Percentiles rank a stretch among this genome's conserved stretches.
phyloP scores from a whole-genome alignment of 2,797 vertebrate species.

The Holocentrus rufus region DNA sequence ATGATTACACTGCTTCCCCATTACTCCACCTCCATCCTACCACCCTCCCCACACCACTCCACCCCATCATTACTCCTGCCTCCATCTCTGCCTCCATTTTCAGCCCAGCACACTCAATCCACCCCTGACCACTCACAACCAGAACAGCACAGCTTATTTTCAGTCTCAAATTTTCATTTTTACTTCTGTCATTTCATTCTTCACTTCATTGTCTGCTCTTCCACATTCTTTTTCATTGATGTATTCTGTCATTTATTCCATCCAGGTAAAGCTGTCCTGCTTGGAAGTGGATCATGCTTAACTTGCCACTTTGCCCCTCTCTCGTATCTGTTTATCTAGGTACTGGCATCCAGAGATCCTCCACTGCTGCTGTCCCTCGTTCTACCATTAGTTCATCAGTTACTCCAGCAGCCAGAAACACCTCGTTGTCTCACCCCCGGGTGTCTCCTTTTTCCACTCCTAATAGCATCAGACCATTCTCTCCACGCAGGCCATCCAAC shows the following conservation, averaged over 20 bases:
- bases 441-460: conserved; percentile 54
- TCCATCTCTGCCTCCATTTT: conserved; percentile 70
- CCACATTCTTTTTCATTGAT: conserved; percentile 51
- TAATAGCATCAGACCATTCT: conserved; percentile 54
- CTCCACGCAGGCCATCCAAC: conserved; percentile 68
- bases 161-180: conserved; percentile 36
- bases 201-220: conserved; percentile 66
- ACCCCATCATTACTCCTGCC: conserved; percentile 61
- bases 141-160: conserved; percentile 56
- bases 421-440: conserved; percentile 43
- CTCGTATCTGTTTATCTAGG: conserved; percentile 75
- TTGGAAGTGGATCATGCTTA: conserved; percentile 42
- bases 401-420: conserved; percentile 63
- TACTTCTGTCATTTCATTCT: conserved; percentile 39
- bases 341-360: conserved; percentile 47
- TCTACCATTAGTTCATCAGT: conserved; percentile 69
- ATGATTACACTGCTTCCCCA: conserved; percentile 73
- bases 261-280: conserved; percentile 55
- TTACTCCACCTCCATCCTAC: conserved; percentile 71
- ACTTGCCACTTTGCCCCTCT: conserved; percentile 43
- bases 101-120: conserved; percentile 60
- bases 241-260: conserved; percentile 63
- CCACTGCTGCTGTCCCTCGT: conserved; percentile 61
- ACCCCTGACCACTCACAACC: conserved; percentile 54
- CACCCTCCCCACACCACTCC: conserved; percentile 55